phyloP scores from a whole-genome alignment of 1,140 invertebrate species.

The Chionoecetes opilio region DNA sequence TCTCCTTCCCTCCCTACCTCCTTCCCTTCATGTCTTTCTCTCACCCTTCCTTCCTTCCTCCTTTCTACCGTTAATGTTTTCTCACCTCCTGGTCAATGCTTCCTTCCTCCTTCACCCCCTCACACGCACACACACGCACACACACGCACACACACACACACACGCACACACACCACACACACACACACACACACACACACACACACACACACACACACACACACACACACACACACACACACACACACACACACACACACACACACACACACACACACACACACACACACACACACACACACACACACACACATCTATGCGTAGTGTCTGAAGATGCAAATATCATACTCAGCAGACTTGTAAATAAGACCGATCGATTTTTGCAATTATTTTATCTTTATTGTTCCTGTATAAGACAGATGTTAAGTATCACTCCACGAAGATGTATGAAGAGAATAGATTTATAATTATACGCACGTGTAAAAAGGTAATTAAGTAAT shows the following conservation, averaged over 20 bases:
- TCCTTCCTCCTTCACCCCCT: neutral
- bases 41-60: neutral
- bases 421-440: too few relatives aligned
- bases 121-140: neutral
- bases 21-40: neutral
- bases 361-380: too few relatives aligned
- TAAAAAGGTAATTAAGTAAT: too few relatives aligned
- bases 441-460: too few relatives aligned
- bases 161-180: constrained; percentile 7
- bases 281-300: constrained; percentile 43
- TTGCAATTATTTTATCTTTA: too few relatives aligned
- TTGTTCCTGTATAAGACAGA: too few relatives aligned
- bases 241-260: neutral
- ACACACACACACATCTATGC: neutral
- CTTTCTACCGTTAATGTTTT: neutral
- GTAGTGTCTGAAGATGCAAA: too few relatives aligned
- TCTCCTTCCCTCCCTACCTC: constrained; percentile 57
- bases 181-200: constrained; percentile 38
- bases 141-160: constrained; percentile 43
- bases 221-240: constrained; percentile 47
- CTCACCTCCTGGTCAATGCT: neutral
- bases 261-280: constrained; percentile 9
- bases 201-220: neutral
- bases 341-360: too few relatives aligned
- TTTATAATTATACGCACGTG: too few relatives aligned